phyloP scores from a whole-genome alignment of 2,797 vertebrate species.

The Gymnothorax javanicus region DNA sequence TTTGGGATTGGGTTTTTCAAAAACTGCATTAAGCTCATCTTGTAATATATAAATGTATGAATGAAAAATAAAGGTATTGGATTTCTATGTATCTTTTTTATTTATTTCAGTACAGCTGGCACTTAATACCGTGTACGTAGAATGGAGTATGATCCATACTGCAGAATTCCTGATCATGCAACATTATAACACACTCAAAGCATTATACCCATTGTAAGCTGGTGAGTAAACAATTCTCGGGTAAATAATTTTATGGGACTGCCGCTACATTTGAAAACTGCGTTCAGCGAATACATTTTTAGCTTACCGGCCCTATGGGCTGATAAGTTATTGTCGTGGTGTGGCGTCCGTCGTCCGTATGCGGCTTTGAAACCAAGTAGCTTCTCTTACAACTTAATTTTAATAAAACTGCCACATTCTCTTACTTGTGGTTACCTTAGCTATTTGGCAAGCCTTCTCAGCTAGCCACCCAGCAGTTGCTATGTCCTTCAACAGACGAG shows the following conservation, averaged over 20 bases:
- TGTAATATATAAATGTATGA: slow-evolving; percentile 86
- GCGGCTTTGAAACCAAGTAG: neutral
- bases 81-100: slow-evolving; percentile 22
- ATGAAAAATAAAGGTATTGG: slow-evolving; percentile 81
- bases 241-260: too few relatives aligned
- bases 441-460: neutral
- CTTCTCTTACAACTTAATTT: neutral
- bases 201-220: neutral
- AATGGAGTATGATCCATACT: neutral
- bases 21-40: slow-evolving; percentile 76
- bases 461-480: neutral
- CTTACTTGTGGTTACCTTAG: too few relatives aligned
- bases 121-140: neutral
- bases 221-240: neutral
- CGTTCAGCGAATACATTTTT: too few relatives aligned
- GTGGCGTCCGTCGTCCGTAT: too few relatives aligned
- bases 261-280: too few relatives aligned
- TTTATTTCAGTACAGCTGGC: slow-evolving; percentile 24
- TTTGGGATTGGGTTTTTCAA: slow-evolving; percentile 75
- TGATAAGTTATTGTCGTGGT: too few relatives aligned
- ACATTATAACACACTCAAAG: neutral
- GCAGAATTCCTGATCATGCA: neutral
- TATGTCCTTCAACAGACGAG: neutral
- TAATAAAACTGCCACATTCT: too few relatives aligned
- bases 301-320: too few relatives aligned